These are phyloP conservation scores for Mechanitis messenoides DNA, from an alignment of 2,888 invertebrate genomes.

Conservation along the genomic window DNA sequence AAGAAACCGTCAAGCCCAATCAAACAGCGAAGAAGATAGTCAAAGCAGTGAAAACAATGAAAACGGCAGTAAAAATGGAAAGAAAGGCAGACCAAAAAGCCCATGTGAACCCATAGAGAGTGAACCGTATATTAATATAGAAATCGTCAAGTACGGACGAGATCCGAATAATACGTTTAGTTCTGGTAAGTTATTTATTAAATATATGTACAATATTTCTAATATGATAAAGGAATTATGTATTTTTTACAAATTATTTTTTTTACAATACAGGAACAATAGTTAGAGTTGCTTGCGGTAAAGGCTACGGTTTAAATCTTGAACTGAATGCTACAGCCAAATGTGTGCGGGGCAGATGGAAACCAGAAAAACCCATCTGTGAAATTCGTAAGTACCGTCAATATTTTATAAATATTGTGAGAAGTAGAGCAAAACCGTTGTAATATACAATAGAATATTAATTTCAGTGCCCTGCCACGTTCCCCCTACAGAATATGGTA, in stretches of 20 bases:
- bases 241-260: too few relatives aligned
- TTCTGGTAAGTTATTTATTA: slow-evolving; percentile 65
- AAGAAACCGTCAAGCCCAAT: slow-evolving; percentile 46
- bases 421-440: background rate
- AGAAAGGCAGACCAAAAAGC: slow-evolving; percentile 72
- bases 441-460: background rate
- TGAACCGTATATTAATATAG: slow-evolving; percentile 81
- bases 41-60: slow-evolving; percentile 33
- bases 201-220: background rate
- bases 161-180: slow-evolving; percentile 84
- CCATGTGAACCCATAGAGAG: slow-evolving; percentile 82
- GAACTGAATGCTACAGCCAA: slow-evolving; percentile 85
- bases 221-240: too few relatives aligned
- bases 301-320: slow-evolving; percentile 85
- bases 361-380: slow-evolving; percentile 87
- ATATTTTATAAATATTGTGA: background rate
- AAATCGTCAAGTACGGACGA: slow-evolving; percentile 82
- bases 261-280: slow-evolving; percentile 75
- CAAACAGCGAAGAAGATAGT: slow-evolving; percentile 37
- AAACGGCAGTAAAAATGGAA: slow-evolving; percentile 53
- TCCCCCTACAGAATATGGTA: slow-evolving; percentile 81
- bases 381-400: slow-evolving; percentile 79
- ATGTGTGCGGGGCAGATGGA: slow-evolving; percentile 91
- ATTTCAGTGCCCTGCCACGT: slow-evolving; percentile 81
- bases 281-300: slow-evolving; percentile 84